phyloP scores from a whole-genome alignment of 2,113 vertebrate genomes.

The Phycodurus eques region DNA sequence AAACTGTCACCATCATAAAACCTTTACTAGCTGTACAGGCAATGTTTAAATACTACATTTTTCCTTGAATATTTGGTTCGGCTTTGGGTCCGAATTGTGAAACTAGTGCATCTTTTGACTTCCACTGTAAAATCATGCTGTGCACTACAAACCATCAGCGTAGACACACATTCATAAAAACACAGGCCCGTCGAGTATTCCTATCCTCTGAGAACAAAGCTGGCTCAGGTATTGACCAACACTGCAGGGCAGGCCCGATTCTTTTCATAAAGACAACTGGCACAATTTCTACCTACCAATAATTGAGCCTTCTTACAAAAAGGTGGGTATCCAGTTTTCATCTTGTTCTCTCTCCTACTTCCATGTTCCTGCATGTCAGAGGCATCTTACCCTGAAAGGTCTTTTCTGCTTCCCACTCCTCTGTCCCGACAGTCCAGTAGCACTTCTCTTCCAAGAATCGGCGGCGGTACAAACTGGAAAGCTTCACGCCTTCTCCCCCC shows the following conservation, averaged over 20 bases:
- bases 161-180: background rate
- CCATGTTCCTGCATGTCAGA: slow-evolving; percentile 29
- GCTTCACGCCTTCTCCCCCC: background rate
- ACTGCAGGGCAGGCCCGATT: background rate
- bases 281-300: slow-evolving; percentile 36
- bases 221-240: slow-evolving; percentile 24
- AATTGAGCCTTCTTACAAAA: slow-evolving; percentile 19
- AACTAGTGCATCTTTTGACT: background rate
- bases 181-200: slow-evolving; percentile 32
- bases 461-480: slow-evolving; percentile 4
- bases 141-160: background rate
- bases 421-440: slow-evolving; percentile 28
- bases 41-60: background rate
- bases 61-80: background rate
- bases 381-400: slow-evolving; percentile 54
- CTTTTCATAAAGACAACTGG: slow-evolving; percentile 25
- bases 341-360: slow-evolving; percentile 36
- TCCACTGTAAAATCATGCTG: background rate
- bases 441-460: slow-evolving; percentile 38
- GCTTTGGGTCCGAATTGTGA: background rate
- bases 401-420: slow-evolving; percentile 28
- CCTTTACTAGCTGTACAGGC: too few species aligned
- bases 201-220: slow-evolving; percentile 58
- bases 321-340: slow-evolving; percentile 17
- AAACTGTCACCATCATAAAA: too few species aligned